Evolutionary conservation across 2,888 invertebrate species (phyloP).

Genomic region (Strigamia transsilvanica): DNA sequence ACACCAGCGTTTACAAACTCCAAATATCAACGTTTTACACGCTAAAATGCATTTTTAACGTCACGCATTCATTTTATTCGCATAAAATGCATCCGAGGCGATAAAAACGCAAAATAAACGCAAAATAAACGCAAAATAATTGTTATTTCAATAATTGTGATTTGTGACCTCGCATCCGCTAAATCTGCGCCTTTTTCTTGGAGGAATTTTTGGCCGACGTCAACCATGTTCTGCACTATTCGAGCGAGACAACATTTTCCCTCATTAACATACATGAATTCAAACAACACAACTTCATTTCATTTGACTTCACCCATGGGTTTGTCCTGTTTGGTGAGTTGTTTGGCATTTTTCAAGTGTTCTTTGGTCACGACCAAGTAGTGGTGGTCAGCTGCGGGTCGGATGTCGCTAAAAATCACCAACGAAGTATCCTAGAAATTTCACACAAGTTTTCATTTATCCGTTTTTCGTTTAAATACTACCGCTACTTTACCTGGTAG

Average conservation of each 20-base stretch:
- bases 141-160: too few relatives aligned
- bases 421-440: slow-evolving; percentile 60
- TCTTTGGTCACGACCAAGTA: slow-evolving; percentile 78
- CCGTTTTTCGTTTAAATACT: not conserved
- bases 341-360: slow-evolving; percentile 79
- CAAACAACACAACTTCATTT: too few relatives aligned
- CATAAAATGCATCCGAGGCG: too few relatives aligned
- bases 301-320: slow-evolving; percentile 59
- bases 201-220: slow-evolving; percentile 68
- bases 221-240: slow-evolving; percentile 73
- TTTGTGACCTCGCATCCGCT: slow-evolving; percentile 60
- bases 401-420: slow-evolving; percentile 82
- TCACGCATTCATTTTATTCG: too few relatives aligned
- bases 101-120: too few relatives aligned
- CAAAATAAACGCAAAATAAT: too few relatives aligned
- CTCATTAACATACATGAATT: too few relatives aligned
- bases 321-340: slow-evolving; percentile 71
- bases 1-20: too few relatives aligned
- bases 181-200: slow-evolving; percentile 66
- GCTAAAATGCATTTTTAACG: too few relatives aligned
- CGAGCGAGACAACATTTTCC: not conserved
- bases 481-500: not conserved
- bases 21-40: too few relatives aligned
- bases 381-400: slow-evolving; percentile 82
- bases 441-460: not conserved